These are phyloP conservation scores for Dasyurus viverrinus DNA, from an alignment of 2,113 vertebrate species.

Conservation along the genomic window DNA sequence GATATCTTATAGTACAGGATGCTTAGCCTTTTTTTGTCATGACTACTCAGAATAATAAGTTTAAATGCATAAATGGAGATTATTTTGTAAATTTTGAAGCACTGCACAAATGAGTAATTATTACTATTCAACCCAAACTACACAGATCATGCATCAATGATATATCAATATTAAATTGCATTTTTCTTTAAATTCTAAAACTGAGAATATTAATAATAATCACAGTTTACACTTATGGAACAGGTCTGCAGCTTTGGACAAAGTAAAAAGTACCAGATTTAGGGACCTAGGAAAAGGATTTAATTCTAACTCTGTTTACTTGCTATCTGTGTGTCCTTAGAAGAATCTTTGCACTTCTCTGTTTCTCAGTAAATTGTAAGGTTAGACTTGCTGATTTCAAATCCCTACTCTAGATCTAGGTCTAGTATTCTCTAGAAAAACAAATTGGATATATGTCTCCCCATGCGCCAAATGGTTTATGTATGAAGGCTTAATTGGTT, in stretches of 20 bases:
- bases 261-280: background rate
- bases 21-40: background rate
- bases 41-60: background rate
- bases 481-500: background rate
- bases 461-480: background rate
- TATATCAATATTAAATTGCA: background rate
- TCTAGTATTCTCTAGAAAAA: too few species aligned
- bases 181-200: background rate
- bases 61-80: background rate
- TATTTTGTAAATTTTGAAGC: background rate
- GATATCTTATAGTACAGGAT: background rate
- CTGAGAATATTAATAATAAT: background rate
- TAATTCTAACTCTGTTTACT: background rate
- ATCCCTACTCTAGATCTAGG: background rate
- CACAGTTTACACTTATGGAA: background rate
- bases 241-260: background rate
- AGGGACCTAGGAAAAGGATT: background rate
- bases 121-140: background rate
- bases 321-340: background rate
- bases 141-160: background rate
- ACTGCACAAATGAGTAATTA: background rate
- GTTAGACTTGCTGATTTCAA: background rate
- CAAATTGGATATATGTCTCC: background rate
- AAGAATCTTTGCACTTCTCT: background rate
- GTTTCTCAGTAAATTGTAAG: background rate